Conservation (phyloP, 92 coral and sea anemone species). For the Zoanthus gigantus region DNA sequence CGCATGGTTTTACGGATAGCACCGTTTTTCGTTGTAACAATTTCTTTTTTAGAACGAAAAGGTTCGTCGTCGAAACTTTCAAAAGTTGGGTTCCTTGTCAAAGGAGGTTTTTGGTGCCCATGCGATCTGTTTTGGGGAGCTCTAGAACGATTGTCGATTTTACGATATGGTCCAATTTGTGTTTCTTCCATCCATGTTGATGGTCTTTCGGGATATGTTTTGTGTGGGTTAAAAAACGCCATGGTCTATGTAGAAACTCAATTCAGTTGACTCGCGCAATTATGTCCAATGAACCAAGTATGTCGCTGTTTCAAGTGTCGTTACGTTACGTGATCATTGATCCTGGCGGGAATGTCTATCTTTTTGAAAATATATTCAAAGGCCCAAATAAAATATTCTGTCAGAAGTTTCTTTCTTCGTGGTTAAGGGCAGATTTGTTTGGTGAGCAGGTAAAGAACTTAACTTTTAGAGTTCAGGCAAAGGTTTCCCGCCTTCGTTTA, state of each 20-base stretch:
- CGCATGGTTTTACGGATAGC: slow-evolving; percentile 27
- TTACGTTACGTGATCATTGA: too few species aligned
- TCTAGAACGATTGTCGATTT: slow-evolving; percentile 42
- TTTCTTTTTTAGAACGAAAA: slow-evolving; percentile 34
- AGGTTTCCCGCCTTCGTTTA: too few species aligned
- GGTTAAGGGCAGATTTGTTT: too few species aligned
- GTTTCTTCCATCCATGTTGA: slow-evolving; percentile 44
- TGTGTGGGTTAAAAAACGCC: slow-evolving; percentile 48
- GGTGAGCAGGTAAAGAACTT: too few species aligned
- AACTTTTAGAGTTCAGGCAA: too few species aligned
- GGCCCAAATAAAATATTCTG: too few species aligned
- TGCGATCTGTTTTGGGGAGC: slow-evolving; percentile 19
- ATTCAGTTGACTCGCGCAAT: too few species aligned
- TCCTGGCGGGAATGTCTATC: too few species aligned
- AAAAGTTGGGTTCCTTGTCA: slow-evolving; percentile 33
- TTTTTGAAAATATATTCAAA: too few species aligned
- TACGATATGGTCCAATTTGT: slow-evolving; percentile 28
- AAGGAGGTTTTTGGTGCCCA: slow-evolving; percentile 22
- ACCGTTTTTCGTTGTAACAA: slow-evolving; percentile 33
- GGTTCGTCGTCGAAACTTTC: slow-evolving; percentile 39
- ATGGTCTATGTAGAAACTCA: background rate
- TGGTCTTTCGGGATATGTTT: background rate
- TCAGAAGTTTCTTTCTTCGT: too few species aligned
- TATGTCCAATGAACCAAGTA: too few species aligned
- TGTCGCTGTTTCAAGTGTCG: too few species aligned